Evolutionary conservation across 2,797 vertebrate genomes (phyloP).

Genomic region (Psittacula echo): DNA sequence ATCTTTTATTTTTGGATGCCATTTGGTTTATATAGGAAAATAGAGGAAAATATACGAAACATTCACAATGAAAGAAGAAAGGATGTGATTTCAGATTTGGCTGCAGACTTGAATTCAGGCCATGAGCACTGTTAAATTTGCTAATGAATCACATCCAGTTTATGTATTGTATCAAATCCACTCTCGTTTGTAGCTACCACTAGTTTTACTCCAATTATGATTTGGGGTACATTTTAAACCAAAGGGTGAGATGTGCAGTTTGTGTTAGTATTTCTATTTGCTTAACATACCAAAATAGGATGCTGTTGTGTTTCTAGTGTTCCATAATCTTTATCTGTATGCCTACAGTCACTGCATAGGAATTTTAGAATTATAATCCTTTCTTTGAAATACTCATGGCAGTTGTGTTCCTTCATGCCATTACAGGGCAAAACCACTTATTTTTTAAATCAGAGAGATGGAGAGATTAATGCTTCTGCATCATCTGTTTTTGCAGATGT

Average conservation of each 20-base stretch:
- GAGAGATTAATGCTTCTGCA: conserved; percentile 29
- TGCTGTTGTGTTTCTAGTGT: neutral
- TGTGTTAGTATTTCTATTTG: neutral
- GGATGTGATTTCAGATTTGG: neutral
- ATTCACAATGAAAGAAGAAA: neutral
- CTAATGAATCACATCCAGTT: neutral
- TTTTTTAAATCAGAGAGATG: conserved; percentile 4
- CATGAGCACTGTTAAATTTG: neutral
- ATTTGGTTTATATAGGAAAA: neutral
- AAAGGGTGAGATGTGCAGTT: neutral
- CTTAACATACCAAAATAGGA: neutral
- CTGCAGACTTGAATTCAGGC: neutral
- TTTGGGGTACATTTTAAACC: neutral
- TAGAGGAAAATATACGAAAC: neutral
- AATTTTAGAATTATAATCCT: conserved; percentile 8
- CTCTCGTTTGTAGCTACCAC: neutral
- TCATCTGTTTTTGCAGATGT: conserved; percentile 52
- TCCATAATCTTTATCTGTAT: neutral
- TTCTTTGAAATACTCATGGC: conserved; percentile 9
- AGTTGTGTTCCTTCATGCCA: neutral
- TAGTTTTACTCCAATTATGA: neutral
- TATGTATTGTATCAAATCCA: neutral
- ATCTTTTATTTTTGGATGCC: neutral
- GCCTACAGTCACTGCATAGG: neutral
- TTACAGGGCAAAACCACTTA: neutral